Evolutionary conservation across 2,888 invertebrate genomes (phyloP).

Genomic region (Crossocerus cetratus): DNA sequence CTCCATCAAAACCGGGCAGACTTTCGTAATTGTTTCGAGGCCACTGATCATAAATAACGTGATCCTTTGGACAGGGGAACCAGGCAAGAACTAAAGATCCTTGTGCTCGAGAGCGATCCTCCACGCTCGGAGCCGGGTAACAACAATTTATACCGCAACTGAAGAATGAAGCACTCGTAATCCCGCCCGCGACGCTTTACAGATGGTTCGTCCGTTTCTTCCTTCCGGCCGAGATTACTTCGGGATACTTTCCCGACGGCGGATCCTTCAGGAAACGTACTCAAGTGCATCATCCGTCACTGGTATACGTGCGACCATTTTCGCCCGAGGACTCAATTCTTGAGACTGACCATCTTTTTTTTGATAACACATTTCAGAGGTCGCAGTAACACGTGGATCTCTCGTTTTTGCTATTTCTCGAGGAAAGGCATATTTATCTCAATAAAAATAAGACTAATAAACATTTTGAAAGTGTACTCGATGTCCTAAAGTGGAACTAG

Average conservation of each 20-base stretch:
- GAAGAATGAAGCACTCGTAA: slow-evolving; percentile 40
- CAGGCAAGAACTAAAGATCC: slow-evolving; percentile 1
- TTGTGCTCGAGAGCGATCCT: slow-evolving; percentile 28
- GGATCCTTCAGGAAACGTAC: not conserved
- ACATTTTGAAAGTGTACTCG: too few species aligned
- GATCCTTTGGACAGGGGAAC: not conserved
- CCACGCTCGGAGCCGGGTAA: slow-evolving; percentile 29
- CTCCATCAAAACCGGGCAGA: too few species aligned
- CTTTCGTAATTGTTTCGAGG: not conserved
- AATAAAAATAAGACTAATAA: too few species aligned
- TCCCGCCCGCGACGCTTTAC: slow-evolving; percentile 48
- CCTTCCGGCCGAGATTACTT: slow-evolving; percentile 39
- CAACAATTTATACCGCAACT: slow-evolving; percentile 47
- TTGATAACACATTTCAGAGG: too few species aligned
- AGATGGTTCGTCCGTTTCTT: slow-evolving; percentile 46
- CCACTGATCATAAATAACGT: not conserved
- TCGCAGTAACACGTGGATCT: too few species aligned
- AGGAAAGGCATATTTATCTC: too few species aligned
- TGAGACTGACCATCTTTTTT: too few species aligned
- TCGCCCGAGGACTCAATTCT: too few species aligned
- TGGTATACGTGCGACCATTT: too few species aligned
- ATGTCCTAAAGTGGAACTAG: too few species aligned
- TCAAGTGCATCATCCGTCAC: too few species aligned
- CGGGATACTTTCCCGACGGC: slow-evolving; percentile 4
- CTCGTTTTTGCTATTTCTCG: too few species aligned